phyloP scores from a whole-genome alignment of 2,797 vertebrate genomes.

The Linurgus olivaceus region DNA sequence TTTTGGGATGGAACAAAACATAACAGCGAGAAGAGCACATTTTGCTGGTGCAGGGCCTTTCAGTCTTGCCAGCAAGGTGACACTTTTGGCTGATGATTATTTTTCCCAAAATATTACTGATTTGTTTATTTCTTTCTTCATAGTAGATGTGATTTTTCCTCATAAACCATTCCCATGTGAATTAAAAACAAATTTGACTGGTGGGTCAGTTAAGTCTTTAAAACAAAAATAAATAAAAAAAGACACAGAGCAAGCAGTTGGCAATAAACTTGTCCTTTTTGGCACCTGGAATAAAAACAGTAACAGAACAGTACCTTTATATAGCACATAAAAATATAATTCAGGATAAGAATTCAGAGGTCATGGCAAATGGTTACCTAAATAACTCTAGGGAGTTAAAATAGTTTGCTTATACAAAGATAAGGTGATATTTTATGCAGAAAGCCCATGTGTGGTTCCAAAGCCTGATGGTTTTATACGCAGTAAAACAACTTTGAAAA shows the following conservation, averaged over 20 bases:
- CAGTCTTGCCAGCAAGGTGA: neutral
- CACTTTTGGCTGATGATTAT: neutral
- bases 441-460: conserved; percentile 37
- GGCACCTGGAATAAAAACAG: conserved; percentile 64
- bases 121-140: conserved; percentile 15
- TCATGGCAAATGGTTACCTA: conserved; percentile 78
- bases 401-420: conserved; percentile 70
- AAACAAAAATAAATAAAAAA: neutral
- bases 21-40: neutral
- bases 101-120: neutral
- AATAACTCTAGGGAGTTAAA: conserved; percentile 73
- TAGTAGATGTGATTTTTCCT: conserved; percentile 54
- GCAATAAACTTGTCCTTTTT: conserved; percentile 65
- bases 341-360: conserved; percentile 74
- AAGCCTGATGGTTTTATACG: neutral
- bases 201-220: conserved; percentile 49
- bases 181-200: conserved; percentile 61
- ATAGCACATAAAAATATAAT: conserved; percentile 75
- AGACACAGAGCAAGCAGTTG: conserved; percentile 45
- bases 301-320: conserved; percentile 71
- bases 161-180: conserved; percentile 54
- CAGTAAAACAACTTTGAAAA: conserved; percentile 42
- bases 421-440: conserved; percentile 62
- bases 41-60: neutral
- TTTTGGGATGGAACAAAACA: fast-evolving